These are phyloP conservation scores for Cremastobaeus sp. DNA, from an alignment of 2,888 invertebrate genomes.

Conservation along the genomic window DNA sequence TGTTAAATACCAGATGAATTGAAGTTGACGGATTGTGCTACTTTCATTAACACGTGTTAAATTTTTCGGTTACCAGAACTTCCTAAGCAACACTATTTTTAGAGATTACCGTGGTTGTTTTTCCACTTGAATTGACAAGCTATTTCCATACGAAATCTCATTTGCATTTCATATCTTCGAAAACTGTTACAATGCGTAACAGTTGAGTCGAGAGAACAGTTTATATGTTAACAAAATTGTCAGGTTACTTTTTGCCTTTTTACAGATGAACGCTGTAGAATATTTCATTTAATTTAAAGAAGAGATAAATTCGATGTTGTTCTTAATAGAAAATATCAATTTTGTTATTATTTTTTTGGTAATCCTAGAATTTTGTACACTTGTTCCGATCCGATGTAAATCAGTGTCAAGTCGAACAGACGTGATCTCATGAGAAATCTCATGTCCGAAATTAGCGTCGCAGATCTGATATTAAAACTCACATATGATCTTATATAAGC, in stretches of 20 bases:
- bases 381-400: too few species aligned
- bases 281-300: background rate
- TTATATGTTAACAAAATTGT: slow-evolving; percentile 11
- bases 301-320: too few species aligned
- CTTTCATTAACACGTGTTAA: slow-evolving; percentile 53
- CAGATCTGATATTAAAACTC: too few species aligned
- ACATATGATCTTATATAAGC: too few species aligned
- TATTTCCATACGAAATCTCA: slow-evolving; percentile 22
- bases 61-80: slow-evolving; percentile 33
- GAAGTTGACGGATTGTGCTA: slow-evolving; percentile 37
- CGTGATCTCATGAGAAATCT: too few species aligned
- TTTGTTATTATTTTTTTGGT: too few species aligned
- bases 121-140: slow-evolving; percentile 44
- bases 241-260: slow-evolving; percentile 15
- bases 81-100: slow-evolving; percentile 43
- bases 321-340: too few species aligned
- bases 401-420: too few species aligned
- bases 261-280: background rate
- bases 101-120: slow-evolving; percentile 27
- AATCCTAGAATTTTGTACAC: too few species aligned
- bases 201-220: slow-evolving; percentile 14
- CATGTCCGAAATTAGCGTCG: too few species aligned
- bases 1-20: slow-evolving; percentile 66
- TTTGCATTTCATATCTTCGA: slow-evolving; percentile 22
- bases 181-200: slow-evolving; percentile 19